Percentiles rank a stretch among this genome's conserved stretches.
Conservation (phyloP, 92 coral and sea anemone species). For the Porites rus region DNA sequence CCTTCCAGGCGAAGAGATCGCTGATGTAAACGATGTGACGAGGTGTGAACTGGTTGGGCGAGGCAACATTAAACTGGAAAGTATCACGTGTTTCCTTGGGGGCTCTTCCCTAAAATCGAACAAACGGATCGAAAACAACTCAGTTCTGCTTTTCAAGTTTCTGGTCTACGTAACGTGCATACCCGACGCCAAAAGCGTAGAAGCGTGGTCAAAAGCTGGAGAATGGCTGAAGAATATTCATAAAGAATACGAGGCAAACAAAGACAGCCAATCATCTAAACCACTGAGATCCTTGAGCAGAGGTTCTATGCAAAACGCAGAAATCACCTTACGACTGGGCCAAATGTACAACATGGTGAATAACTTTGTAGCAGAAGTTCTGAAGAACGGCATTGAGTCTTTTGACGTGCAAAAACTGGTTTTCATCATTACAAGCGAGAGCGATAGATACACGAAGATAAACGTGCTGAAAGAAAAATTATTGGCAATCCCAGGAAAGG, state of each 20-base stretch:
- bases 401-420: conserved; percentile 69
- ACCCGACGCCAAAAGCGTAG: conserved; percentile 67
- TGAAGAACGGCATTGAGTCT: conserved; percentile 66
- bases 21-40: conserved; percentile 62
- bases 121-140: conserved; percentile 53
- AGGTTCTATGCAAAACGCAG: conserved; percentile 39
- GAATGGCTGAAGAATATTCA: conserved; percentile 64
- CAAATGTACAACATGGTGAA: conserved; percentile 70
- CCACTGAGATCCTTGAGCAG: conserved; percentile 46
- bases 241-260: conserved; percentile 42
- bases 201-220: conserved; percentile 75
- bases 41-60: conserved; percentile 68
- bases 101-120: conserved; percentile 66
- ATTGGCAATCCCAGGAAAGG: conserved; percentile 55
- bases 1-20: conserved; percentile 64
- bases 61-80: conserved; percentile 54
- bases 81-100: conserved; percentile 76
- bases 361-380: conserved; percentile 54
- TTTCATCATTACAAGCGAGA: conserved; percentile 66
- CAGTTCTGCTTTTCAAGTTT: conserved; percentile 70
- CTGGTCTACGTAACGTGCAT: conserved; percentile 61
- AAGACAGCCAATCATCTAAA: conserved; percentile 17
- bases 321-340: conserved; percentile 55
- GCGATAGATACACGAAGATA: conserved; percentile 65
- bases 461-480: conserved; percentile 59